Evolutionary conservation across 2,797 vertebrate genomes (phyloP), one percentile per base, ranked within the genome.

Genomic region (Chrysolophus pictus): DNA sequence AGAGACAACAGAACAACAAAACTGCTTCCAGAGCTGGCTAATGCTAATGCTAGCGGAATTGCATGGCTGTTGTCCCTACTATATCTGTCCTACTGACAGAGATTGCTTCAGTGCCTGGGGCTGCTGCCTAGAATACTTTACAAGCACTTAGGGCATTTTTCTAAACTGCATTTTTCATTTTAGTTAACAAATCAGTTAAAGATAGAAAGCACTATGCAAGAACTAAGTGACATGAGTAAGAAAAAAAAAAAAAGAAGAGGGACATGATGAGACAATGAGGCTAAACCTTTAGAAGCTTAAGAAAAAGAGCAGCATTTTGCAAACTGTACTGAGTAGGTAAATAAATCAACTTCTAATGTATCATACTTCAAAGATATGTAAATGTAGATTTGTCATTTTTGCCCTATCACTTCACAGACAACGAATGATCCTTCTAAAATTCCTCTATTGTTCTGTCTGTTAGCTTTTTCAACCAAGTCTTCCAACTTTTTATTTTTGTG

Each of bases 321-420:
- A 88, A 79, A 74, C 73, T 68, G 58, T 71, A 68, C 26, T 59
- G 60, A 68, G 53, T 11, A 85, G 51, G 68, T 90, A 94, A 90
- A 83, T 93, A 91, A 87, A 62, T 29, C 12, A 59, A 72, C 67
- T 77, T 96, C 17, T 68, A 64, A 85, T 26, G n/a, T 88, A 70
- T 47, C 77, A 93, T 37, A 77, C 94, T 96, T 95, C 92, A 85
- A 71, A 62, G 77, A 83, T 37, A 59, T n/a, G 53, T 90, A 41
- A 22, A 42, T 51, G 71, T 72, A 88, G 84, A 46, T 93, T 89
- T 96, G 84, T 89, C 60, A 88, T 93, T 80, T 95, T 94, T 88
- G 49, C 76, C 15, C 75, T 37, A 3, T 84, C 80, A 64, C 84
- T 93, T 91, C 89, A 79, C 58, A 78, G 73, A 74, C 88, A 83